Evolutionary conservation across 2,113 vertebrate genomes (phyloP).

Genomic region (Arothron firmamentum): DNA sequence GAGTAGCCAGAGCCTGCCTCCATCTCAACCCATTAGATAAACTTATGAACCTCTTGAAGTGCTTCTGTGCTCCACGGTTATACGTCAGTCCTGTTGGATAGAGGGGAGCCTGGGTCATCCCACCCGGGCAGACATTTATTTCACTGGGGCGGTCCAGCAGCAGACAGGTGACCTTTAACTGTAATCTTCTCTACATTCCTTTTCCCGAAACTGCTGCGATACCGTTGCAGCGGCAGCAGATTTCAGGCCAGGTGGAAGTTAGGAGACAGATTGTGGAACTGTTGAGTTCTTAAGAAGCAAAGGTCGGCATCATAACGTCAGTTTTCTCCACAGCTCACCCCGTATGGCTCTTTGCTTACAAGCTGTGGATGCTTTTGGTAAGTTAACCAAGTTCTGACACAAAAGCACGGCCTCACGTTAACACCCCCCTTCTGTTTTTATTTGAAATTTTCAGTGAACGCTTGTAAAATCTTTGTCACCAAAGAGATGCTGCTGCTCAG

Average conservation of each 20-base stretch:
- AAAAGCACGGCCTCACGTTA: background rate
- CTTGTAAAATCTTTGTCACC: constrained; percentile 82
- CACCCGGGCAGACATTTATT: background rate
- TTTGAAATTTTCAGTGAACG: constrained; percentile 75
- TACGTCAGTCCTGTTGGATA: too few species aligned
- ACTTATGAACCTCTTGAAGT: background rate
- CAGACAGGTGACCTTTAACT: constrained; percentile 37
- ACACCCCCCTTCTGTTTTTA: constrained; percentile 8
- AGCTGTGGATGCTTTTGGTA: constrained; percentile 89
- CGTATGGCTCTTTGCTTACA: constrained; percentile 65
- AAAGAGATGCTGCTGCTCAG: constrained; percentile 93
- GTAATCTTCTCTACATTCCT: constrained; percentile 26
- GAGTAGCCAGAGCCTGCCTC: too few species aligned
- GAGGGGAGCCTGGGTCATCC: background rate
- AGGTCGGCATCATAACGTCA: background rate
- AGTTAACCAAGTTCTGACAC: background rate
- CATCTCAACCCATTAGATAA: too few species aligned
- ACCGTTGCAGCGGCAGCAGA: background rate
- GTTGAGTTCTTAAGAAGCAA: background rate
- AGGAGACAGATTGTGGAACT: too few species aligned
- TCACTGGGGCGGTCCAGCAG: background rate
- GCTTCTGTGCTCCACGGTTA: background rate
- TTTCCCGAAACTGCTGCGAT: constrained; percentile 12
- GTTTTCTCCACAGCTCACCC: constrained; percentile 66
- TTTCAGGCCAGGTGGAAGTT: background rate